These are phyloP conservation scores for Tachina fera DNA, from an alignment of 2,888 invertebrate genomes.

Conservation along the genomic window DNA sequence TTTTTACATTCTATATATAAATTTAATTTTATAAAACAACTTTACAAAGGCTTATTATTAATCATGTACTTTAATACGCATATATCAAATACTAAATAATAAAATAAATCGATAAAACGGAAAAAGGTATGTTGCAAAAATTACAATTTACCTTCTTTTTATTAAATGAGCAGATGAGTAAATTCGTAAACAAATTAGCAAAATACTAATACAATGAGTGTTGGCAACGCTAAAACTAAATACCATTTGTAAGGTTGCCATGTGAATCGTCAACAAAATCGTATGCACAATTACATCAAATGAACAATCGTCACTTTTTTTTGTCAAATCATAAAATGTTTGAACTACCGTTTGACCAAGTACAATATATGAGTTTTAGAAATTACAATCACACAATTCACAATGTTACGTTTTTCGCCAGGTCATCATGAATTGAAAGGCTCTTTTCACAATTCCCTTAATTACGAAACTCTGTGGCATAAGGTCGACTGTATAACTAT, in stretches of 20 bases:
- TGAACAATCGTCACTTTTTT: too few species aligned
- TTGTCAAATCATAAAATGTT: too few species aligned
- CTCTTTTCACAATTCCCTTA: too few species aligned
- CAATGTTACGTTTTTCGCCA: too few species aligned
- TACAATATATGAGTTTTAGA: too few species aligned
- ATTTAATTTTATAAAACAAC: constrained; percentile 27
- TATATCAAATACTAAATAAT: not conserved
- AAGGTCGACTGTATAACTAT: too few species aligned
- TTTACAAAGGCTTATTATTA: constrained; percentile 9
- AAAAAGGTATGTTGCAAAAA: not conserved
- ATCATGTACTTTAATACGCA: not conserved
- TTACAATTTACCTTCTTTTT: not conserved
- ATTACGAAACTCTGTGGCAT: too few species aligned
- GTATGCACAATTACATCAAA: too few species aligned
- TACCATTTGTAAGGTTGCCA: not conserved
- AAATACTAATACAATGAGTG: not conserved
- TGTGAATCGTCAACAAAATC: too few species aligned
- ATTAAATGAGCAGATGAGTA: not conserved
- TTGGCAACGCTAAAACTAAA: constrained; percentile 43
- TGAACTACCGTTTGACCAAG: too few species aligned
- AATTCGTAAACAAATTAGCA: not conserved
- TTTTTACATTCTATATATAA: constrained; percentile 9
- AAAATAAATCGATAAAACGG: not conserved
- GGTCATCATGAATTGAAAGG: too few species aligned
- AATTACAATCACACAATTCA: too few species aligned